Base-by-base conservation (phyloP, 2,113 vertebrate species). In the Podocnemis expansa region DNA sequence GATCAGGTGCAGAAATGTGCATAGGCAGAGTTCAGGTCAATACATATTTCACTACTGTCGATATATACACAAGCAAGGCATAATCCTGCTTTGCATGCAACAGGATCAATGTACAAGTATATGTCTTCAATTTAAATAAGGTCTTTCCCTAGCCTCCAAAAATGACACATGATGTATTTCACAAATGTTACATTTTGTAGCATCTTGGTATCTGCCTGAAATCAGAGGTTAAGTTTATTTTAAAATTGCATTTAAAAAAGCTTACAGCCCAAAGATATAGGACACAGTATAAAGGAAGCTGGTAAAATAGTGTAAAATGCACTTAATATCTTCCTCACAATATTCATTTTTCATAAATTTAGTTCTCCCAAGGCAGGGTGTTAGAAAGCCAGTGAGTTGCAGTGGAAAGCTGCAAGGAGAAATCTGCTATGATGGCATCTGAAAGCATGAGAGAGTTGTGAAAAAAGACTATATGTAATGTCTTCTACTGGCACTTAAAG, bases 121-220 rank as follows among this genome's bases (percentile, higher is more conserved):
- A 90, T 85, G 54, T 27, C 55, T 79, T 93, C 17, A 67, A 67
- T 78, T 88, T 86, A 88, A 93, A 93, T 29, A 92, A 63, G 14
- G 73, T 21, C 55, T 43, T 38, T 29, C 22, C 4, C n/a, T 84
- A 1, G 82, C 75, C 58, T 82, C 85, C 60, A 91, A 70, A 84
- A 88, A 51, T 51, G 82, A 91, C 8, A 0, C 31, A 78, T 13
- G 38, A 80, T 56, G 45, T 49, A 89, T 80, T 94, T n/a, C 52
- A 86, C 91, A 79, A 16, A 81, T 82, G 93, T 85, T 76, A 70
- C 19, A 45, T 76, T 43, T 76, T 76, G 25, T 45, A 27, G 41
- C 41, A 45, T 76, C 41, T 76, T 43, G 73, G 41, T 76, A 76
- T 76, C 27, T 29, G 41, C 41, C 41, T 45, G 38, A 27, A 76